phyloP scores from a whole-genome alignment of 2,113 vertebrate genomes.

The Grantiella picta region DNA sequence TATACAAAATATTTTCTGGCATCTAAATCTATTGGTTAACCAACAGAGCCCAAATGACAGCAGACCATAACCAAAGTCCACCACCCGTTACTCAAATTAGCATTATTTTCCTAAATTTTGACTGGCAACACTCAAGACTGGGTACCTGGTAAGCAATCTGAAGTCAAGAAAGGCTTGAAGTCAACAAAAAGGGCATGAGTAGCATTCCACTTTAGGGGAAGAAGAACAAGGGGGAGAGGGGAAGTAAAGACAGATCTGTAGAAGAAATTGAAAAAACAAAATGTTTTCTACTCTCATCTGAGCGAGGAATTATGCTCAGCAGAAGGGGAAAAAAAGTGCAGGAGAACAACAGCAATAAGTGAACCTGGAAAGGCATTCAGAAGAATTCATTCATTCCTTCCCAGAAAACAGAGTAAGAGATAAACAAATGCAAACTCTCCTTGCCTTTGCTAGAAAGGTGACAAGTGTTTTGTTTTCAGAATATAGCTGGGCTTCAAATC shows the following conservation, averaged over 20 bases:
- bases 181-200: not conserved
- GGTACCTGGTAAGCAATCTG: not conserved
- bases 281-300: not conserved
- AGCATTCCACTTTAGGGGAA: not conserved
- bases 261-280: not conserved
- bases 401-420: not conserved
- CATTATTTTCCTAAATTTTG: not conserved
- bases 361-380: not conserved
- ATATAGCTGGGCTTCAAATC: not conserved
- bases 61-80: not conserved
- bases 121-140: not conserved
- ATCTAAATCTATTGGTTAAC: not conserved
- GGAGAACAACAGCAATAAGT: not conserved
- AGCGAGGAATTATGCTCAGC: not conserved
- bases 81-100: not conserved
- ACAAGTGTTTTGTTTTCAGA: not conserved
- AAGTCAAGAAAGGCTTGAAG: not conserved
- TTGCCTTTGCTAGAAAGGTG: not conserved
- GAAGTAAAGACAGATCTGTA: not conserved
- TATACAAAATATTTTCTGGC: not conserved
- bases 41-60: not conserved
- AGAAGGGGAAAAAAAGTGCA: not conserved
- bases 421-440: not conserved
- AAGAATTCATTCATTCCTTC: not conserved
- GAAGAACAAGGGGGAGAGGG: rapidly evolving